Conservation (phyloP, 2,113 vertebrate species). For the Myotis lucifugus region DNA sequence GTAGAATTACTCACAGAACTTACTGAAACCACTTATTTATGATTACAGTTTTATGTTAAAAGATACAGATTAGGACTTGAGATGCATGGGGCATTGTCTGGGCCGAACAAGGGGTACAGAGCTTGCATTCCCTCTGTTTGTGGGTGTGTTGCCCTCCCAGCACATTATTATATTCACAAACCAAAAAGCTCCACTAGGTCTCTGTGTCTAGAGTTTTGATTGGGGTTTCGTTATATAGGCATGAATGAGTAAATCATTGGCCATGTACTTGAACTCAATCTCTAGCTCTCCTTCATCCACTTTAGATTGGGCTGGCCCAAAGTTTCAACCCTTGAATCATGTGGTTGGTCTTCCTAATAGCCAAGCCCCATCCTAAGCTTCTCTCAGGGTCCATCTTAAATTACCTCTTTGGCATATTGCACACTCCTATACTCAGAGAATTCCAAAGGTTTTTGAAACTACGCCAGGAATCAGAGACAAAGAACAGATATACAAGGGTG, state of each 20-base stretch:
- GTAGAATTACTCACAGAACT: neutral
- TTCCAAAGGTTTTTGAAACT: conserved; percentile 16
- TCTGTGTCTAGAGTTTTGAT: neutral
- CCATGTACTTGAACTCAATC: neutral
- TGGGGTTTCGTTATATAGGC: neutral
- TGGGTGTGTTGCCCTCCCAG: neutral
- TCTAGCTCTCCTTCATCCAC: neutral
- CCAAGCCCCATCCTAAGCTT: neutral
- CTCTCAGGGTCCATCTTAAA: neutral
- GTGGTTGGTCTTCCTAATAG: neutral
- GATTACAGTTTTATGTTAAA: neutral
- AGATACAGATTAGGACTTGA: neutral
- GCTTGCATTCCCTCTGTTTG: neutral
- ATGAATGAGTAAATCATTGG: neutral
- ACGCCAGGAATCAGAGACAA: neutral
- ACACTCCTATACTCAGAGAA: neutral
- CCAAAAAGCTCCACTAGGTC: neutral
- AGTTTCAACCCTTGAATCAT: neutral
- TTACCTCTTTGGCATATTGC: neutral
- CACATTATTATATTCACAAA: neutral
- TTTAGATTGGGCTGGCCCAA: neutral
- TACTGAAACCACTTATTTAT: neutral
- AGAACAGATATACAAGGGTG: neutral
- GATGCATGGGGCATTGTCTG: neutral
- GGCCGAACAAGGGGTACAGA: neutral